A percentile compares a stretch with the other conserved stretches of the same genome.
phyloP scores from a whole-genome alignment of 1,140 invertebrate genomes.

The Philopotamus ludificatus region DNA sequence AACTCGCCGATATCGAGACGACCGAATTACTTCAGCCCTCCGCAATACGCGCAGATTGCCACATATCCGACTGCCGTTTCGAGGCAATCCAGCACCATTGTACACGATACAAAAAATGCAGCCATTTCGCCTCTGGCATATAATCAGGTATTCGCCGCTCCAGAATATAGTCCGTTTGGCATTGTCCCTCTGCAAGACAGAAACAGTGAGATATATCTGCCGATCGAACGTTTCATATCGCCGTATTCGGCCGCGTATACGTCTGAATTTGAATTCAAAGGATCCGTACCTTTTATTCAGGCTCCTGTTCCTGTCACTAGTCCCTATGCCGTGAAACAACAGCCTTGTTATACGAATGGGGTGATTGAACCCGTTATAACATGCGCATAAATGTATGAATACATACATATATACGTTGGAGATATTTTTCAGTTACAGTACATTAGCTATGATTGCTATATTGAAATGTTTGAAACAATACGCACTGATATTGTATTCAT shows the following conservation, averaged over 20 bases:
- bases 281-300: no score
- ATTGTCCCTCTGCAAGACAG: no score
- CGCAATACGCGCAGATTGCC: neutral
- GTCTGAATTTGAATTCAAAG: neutral
- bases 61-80: neutral
- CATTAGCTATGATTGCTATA: neutral
- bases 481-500: neutral
- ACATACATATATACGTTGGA: neutral
- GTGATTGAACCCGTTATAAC: neutral
- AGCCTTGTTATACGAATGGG: neutral
- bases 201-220: neutral
- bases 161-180: no score
- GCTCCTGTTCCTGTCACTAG: no score
- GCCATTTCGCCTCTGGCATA: neutral
- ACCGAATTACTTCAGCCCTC: neutral
- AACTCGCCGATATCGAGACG: neutral
- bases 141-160: neutral
- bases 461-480: neutral
- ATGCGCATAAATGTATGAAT: neutral
- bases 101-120: constrained; percentile 3
- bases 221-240: neutral
- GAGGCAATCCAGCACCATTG: neutral
- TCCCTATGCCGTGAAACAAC: no score
- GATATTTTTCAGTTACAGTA: neutral
- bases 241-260: neutral